Evolutionary conservation across 2,888 invertebrate genomes (phyloP), one percentile per base, ranked within the genome.

Genomic region (Sipunculus nudus): DNA sequence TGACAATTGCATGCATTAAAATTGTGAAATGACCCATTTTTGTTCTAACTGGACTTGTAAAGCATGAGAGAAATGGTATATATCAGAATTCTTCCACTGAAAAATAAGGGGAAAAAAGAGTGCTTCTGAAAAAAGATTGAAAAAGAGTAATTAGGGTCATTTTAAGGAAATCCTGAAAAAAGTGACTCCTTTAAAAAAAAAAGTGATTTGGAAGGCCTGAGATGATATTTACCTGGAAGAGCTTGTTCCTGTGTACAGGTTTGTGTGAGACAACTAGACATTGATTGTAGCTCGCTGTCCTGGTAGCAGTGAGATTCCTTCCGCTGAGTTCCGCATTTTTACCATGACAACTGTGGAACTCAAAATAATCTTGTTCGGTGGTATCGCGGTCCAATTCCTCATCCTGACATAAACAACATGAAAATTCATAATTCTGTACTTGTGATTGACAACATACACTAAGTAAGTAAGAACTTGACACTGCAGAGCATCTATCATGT

Each of bases 251-350:
- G 29, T 87, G 85, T 19, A 92, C 79, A 0, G 90, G 89, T 68
- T 89, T 89, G 72, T 71, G 61, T 50, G 89, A 87, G 71, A 91
- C 87, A 0, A 92, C 90, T 10, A 92, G 84, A 5, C 90, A 94
- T 76, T 95, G 91, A 82, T 94, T 92, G 78, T 93, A 95, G 28
- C 94, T 92, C 35, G 90, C 89, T 1, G 89, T 89, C 53, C 96
- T 87, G 2, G 46, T 85, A 0, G 94, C 95, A 23, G 85, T 83
- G 45, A 87, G 85, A 66, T 88, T 88, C 16, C 56, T 43, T 74
- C 89, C 89, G 2, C 86, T 86, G 16, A 88, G 79, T 5, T 92
- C 85, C 39, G 95, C 89, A 83, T 96, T 93, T 71, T 90, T 88
- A 0, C 95, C 95, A 76, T 92, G 93, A 72, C 91, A 88, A 70